Base-by-base conservation (phyloP, 2,113 vertebrate genomes). In the Cairina moschata region DNA sequence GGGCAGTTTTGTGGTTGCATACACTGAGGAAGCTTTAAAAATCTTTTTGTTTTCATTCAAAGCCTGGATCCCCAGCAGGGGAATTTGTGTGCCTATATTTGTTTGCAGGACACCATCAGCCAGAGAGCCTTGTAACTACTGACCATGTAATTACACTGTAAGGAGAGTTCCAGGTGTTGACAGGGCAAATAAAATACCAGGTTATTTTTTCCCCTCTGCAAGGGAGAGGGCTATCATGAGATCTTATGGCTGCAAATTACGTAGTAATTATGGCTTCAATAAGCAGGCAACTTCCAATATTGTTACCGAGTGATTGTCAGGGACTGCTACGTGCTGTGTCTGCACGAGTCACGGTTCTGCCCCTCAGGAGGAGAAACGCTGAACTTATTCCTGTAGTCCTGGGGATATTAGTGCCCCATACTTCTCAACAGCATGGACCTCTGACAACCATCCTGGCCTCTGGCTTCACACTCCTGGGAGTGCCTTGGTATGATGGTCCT, bases 81-180 rank as follows among this genome's bases (percentile, higher is more conserved):
- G 71, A 60, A 91, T 95, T 86, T 88, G 93, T 93, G 73, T 59
- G 46, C 74, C 89, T 96, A 62, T 86, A 18, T 93, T 95, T 90
- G 86, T 97, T 97, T 96, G 91, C 91, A 87, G 91, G 71, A 72
- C 81, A 75, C 75, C 77, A 44, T 94, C 93, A 93, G n/a, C 77
- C 87, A 71, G 83, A 87, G 88, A 82, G 89, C 75, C 82, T 46
- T 58, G 95, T 96, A 96, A 95, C 97, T 96, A 95, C 95, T 74
- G 94, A 96, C 96, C 96, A 96, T 95, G 97, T 97, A 97, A 97
- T 97, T 97, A 94, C 95, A 91, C 86, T 86, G 73, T 74, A 72
- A 96, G 95, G 88, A 71, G 91, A 90, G 79, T 85, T 96, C 86
- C 93, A 96, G 75, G 13, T 44, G 73, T 75, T 97, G 96, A 95